Percentiles rank a stretch among this genome's conserved stretches.
Conservation (phyloP, 2,113 vertebrate species). For the Rhodinocichla rosea region DNA sequence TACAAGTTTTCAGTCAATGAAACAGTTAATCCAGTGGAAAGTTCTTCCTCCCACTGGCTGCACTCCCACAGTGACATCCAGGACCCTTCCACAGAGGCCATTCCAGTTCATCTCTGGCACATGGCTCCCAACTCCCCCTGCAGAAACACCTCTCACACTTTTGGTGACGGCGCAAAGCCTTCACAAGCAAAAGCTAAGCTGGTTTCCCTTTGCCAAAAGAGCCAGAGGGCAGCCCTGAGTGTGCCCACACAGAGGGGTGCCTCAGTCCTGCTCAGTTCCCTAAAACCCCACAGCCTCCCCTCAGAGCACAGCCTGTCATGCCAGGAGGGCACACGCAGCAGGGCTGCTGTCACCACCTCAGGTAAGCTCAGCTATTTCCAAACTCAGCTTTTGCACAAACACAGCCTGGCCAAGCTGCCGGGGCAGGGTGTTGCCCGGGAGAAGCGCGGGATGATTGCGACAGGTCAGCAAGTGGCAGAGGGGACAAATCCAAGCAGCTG, state of each 20-base stretch:
- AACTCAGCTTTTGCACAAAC: background rate
- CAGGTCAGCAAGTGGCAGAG: background rate
- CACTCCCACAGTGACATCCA: background rate
- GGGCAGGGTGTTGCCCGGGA: background rate
- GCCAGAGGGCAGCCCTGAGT: background rate
- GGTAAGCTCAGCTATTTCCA: background rate
- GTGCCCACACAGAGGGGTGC: background rate
- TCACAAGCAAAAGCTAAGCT: background rate
- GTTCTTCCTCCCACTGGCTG: background rate
- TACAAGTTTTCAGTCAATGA: background rate
- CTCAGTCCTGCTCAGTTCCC: background rate
- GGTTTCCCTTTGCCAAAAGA: background rate
- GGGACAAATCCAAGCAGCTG: background rate
- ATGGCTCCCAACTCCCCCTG: background rate
- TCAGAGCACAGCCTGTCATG: background rate
- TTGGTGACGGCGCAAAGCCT: background rate
- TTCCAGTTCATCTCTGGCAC: fast-evolving
- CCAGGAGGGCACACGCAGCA: background rate
- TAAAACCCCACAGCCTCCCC: background rate
- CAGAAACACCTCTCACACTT: background rate
- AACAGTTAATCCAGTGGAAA: background rate
- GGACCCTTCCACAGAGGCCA: background rate
- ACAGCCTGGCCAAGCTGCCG: background rate
- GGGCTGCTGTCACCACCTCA: background rate
- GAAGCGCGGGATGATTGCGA: background rate